Conservation (phyloP, 1,140 invertebrate genomes). For the Augochlora pura region DNA sequence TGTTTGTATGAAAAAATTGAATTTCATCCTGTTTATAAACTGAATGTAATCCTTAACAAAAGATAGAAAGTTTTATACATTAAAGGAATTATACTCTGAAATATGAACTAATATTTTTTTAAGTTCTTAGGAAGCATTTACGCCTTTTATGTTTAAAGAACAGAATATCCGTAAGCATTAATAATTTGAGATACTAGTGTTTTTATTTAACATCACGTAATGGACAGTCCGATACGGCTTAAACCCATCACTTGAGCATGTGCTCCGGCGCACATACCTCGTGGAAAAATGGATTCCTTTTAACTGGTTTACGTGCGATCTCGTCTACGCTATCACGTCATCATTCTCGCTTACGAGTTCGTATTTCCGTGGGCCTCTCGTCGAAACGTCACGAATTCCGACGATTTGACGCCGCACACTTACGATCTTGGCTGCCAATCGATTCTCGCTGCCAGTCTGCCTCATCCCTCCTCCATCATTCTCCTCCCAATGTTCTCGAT, state of each 20-base stretch:
- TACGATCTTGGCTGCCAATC: constrained; percentile 43
- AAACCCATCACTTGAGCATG: constrained; percentile 25
- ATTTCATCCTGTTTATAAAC: too few species aligned
- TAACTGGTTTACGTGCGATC: constrained; percentile 57
- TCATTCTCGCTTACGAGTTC: constrained; percentile 45
- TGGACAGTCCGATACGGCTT: neutral
- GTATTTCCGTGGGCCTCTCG: constrained; percentile 44
- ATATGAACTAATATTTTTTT: too few species aligned
- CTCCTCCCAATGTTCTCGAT: neutral
- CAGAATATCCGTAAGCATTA: too few species aligned
- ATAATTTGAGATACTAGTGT: too few species aligned
- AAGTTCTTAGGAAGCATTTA: too few species aligned
- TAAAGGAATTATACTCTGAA: too few species aligned
- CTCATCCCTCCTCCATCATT: neutral
- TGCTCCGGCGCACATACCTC: constrained; percentile 39
- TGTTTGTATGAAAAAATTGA: too few species aligned
- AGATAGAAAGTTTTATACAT: too few species aligned
- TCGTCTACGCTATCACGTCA: constrained; percentile 46
- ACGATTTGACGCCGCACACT: constrained; percentile 44
- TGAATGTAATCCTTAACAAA: too few species aligned
- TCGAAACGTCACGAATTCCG: constrained; percentile 46
- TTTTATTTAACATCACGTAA: too few species aligned
- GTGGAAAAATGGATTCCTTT: constrained; percentile 54
- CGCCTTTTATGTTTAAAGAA: too few species aligned
- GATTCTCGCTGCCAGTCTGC: constrained; percentile 28